These are phyloP conservation scores for Tonatia bakeri DNA, from an alignment of 2,113 vertebrate genomes.

Conservation along the genomic window DNA sequence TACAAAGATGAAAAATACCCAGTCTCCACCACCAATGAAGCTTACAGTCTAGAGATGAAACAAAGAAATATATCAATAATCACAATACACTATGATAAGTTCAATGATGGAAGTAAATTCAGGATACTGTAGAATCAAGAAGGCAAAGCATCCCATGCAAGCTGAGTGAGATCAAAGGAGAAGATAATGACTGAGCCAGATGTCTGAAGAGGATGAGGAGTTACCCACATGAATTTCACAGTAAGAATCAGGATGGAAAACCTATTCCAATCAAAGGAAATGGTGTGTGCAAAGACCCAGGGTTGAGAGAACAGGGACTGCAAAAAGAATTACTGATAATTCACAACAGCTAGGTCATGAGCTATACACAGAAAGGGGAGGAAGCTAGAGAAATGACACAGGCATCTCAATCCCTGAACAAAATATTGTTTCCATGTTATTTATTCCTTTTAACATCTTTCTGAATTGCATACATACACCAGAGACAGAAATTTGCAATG, in stretches of 20 bases:
- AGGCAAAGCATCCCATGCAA: not conserved
- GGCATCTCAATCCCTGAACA: not conserved
- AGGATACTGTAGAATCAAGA: not conserved
- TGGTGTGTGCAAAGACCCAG: not conserved
- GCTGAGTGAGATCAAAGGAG: not conserved
- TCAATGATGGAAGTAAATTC: not conserved
- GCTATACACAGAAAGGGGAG: not conserved
- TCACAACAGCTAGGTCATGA: not conserved
- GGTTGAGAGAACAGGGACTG: not conserved
- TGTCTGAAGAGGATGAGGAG: not conserved
- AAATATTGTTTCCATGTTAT: not conserved
- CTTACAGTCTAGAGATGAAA: not conserved
- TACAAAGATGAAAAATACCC: not conserved
- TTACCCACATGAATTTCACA: not conserved
- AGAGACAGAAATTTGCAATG: not conserved
- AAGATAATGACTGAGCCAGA: not conserved
- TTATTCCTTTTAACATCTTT: not conserved
- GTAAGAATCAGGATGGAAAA: not conserved
- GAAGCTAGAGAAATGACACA: not conserved
- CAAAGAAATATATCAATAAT: not conserved
- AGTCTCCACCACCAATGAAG: not conserved
- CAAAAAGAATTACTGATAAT: not conserved
- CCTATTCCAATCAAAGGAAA: not conserved
- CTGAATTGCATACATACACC: not conserved
- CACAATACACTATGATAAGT: not conserved